Percentiles rank a stretch among this genome's conserved stretches.
phyloP scores from a whole-genome alignment of 1,140 invertebrate species.

The Euschistus heros region DNA sequence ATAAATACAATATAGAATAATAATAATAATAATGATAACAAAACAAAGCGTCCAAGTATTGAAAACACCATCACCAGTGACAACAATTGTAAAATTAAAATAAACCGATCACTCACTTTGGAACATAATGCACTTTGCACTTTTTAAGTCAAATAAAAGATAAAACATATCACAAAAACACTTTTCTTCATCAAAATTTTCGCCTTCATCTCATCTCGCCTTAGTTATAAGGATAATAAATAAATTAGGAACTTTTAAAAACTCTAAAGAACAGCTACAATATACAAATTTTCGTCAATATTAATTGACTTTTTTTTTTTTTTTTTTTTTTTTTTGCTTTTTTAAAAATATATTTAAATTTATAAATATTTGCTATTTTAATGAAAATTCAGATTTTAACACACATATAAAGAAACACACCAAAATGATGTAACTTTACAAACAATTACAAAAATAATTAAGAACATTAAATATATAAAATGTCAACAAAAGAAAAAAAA shows the following conservation, averaged over 20 bases:
- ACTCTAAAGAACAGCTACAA: background rate
- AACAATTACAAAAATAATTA: slow-evolving; percentile 12
- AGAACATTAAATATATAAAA: slow-evolving; percentile 18
- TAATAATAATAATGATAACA: slow-evolving; percentile 7
- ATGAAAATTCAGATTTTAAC: background rate
- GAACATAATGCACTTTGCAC: slow-evolving; percentile 19
- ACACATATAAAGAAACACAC: background rate
- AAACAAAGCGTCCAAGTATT: slow-evolving; percentile 12
- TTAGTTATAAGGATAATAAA: slow-evolving; percentile 10
- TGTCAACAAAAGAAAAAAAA: slow-evolving; percentile 16
- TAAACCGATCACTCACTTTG: slow-evolving; percentile 16
- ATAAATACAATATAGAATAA: slow-evolving; percentile 1
- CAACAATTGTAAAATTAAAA: slow-evolving; percentile 18
- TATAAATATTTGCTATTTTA: slow-evolving; percentile 7
- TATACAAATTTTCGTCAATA: background rate
- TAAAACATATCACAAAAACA: slow-evolving; percentile 22
- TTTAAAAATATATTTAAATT: slow-evolving; percentile 4
- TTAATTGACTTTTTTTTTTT: background rate
- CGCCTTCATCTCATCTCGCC: background rate
- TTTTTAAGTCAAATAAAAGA: slow-evolving; percentile 18
- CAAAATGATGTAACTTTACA: background rate
- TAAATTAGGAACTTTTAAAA: background rate
- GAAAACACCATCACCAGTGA: slow-evolving; percentile 18
- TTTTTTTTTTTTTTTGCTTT: too few relatives aligned
- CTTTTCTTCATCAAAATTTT: slow-evolving; percentile 6